phyloP scores from a whole-genome alignment of 2,113 vertebrate genomes.

The Pangasianodon gigas region DNA sequence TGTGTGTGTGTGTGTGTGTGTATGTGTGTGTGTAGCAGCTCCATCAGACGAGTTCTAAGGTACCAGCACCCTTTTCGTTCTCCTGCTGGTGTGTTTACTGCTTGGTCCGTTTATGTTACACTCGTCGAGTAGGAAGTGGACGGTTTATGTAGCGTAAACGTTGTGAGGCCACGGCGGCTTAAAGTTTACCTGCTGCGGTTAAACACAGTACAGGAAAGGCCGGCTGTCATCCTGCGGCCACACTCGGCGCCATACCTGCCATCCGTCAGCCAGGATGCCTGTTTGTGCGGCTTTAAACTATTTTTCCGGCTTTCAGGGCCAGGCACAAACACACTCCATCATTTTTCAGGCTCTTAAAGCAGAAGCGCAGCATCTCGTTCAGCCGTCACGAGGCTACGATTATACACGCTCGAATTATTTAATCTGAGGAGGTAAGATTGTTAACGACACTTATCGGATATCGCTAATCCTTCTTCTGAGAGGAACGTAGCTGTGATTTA shows the following conservation, averaged over 20 bases:
- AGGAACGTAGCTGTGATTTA: constrained; percentile 3
- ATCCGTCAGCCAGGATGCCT: constrained; percentile 36
- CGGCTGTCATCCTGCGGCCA: constrained; percentile 11
- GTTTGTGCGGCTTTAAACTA: constrained; percentile 20
- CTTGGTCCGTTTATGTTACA: constrained; percentile 64
- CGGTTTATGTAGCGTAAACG: constrained; percentile 74
- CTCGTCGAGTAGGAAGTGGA: constrained; percentile 66
- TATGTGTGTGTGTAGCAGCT: neutral
- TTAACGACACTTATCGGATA: constrained; percentile 71
- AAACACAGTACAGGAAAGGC: constrained; percentile 52
- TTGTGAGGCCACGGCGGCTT: constrained; percentile 63
- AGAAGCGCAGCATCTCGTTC: neutral
- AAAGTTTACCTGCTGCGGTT: constrained; percentile 71
- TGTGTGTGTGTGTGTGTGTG: neutral
- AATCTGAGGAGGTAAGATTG: constrained; percentile 60
- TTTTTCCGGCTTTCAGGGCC: constrained; percentile 34
- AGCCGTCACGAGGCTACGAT: constrained; percentile 54
- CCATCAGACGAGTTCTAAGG: constrained; percentile 37
- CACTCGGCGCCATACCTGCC: constrained; percentile 41
- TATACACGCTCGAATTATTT: constrained; percentile 65
- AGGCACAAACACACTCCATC: constrained; percentile 8
- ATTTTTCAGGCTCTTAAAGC: constrained; percentile 36
- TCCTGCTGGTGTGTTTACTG: constrained; percentile 52
- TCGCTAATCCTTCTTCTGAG: constrained; percentile 65
- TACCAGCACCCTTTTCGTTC: constrained; percentile 36